Conservation (phyloP, 2,113 vertebrate genomes). For the Lagopus muta region DNA sequence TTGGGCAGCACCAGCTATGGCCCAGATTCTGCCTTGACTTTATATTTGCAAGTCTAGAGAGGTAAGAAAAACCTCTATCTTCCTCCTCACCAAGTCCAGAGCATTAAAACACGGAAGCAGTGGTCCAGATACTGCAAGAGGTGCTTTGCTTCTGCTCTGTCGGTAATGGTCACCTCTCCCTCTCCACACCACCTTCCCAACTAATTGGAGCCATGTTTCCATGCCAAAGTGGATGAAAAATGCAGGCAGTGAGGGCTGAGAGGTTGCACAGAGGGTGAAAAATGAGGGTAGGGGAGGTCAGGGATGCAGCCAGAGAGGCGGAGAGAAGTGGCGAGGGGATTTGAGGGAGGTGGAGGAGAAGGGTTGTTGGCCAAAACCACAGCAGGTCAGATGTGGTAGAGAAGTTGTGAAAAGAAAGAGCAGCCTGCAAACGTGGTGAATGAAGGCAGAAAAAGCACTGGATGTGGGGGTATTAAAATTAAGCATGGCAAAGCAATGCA, state of each 20-base stretch:
- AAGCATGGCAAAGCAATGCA: not conserved
- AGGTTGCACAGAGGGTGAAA: constrained; percentile 36
- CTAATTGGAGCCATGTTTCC: constrained; percentile 22
- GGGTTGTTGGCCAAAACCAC: not conserved
- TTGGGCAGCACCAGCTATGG: not conserved
- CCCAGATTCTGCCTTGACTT: not conserved
- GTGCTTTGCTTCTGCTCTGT: not conserved
- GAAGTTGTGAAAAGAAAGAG: not conserved
- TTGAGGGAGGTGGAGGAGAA: not conserved
- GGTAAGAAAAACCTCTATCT: not conserved
- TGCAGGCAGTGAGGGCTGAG: not conserved
- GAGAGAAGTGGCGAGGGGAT: not conserved
- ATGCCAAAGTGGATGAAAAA: constrained; percentile 46
- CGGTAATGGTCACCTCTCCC: not conserved
- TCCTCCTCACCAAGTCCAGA: rapidly evolving
- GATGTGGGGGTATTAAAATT: not conserved
- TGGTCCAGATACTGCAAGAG: not conserved
- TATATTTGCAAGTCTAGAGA: not conserved
- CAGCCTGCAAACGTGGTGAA: not conserved
- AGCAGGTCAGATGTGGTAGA: not conserved
- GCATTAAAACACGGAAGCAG: not conserved
- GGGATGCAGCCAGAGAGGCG: not conserved
- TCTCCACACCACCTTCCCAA: not conserved
- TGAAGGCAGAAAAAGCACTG: not conserved
- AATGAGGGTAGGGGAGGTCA: constrained; percentile 22